Percentiles rank a stretch among this genome's conserved stretches.
phyloP scores from a whole-genome alignment of 2,888 invertebrate genomes.

The Eupeodes latifasciatus region DNA sequence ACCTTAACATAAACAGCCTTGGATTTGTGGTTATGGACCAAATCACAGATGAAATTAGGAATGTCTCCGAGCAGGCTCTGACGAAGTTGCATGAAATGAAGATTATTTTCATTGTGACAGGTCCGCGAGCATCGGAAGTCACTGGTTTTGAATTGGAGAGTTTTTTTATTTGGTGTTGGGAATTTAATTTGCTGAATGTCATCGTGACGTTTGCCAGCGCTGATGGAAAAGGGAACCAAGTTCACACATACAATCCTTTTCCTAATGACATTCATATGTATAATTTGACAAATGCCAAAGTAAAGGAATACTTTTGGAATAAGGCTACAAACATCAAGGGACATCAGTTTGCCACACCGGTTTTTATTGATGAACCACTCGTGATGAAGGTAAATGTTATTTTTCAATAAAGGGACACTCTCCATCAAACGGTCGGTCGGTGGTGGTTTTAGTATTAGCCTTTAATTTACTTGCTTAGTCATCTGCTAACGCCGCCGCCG shows the following conservation, averaged over 20 bases:
- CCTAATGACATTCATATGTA: constrained; percentile 42
- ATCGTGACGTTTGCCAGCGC: constrained; percentile 60
- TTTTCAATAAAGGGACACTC: no score
- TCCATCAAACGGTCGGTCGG: no score
- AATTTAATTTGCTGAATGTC: constrained; percentile 73
- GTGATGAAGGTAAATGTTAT: constrained; percentile 66
- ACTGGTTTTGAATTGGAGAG: constrained; percentile 34
- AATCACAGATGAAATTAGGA: constrained; percentile 63
- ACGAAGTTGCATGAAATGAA: constrained; percentile 74
- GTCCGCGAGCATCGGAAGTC: background rate
- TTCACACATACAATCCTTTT: constrained; percentile 75
- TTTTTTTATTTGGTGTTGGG: constrained; percentile 77
- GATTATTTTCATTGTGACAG: constrained; percentile 70
- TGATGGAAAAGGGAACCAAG: constrained; percentile 50
- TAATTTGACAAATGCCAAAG: constrained; percentile 41
- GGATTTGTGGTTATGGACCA: constrained; percentile 73
- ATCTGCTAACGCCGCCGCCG: no score
- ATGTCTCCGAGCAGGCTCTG: constrained; percentile 65
- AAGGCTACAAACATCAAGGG: constrained; percentile 69
- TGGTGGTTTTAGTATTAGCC: no score
- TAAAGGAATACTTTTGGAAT: constrained; percentile 58
- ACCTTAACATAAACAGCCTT: constrained; percentile 70
- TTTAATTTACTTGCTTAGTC: no score
- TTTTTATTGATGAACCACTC: constrained; percentile 65
- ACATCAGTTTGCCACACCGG: constrained; percentile 58